These are phyloP conservation scores for Emydura subglobosa DNA, from an alignment of 2,113 vertebrate genomes.

Conservation along the genomic window DNA sequence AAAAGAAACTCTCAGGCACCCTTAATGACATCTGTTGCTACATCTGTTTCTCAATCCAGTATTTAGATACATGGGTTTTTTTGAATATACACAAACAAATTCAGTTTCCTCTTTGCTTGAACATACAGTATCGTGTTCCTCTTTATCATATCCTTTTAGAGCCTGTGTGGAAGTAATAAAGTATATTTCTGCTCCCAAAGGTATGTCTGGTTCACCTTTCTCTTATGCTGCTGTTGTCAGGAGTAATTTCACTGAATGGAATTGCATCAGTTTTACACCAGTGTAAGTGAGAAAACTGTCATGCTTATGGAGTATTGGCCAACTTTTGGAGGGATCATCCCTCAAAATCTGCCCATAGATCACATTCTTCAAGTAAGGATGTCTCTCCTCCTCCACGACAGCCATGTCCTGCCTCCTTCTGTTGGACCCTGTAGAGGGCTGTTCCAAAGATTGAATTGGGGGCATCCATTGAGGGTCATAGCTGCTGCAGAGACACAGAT, in stretches of 20 bases:
- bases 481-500: not conserved
- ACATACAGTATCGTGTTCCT: not conserved
- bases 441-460: not conserved
- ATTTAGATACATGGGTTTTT: not conserved
- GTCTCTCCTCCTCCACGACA: fast-evolving
- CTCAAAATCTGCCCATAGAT: fast-evolving
- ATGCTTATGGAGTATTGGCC: not conserved
- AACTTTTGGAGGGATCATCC: fast-evolving
- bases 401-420: not conserved
- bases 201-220: not conserved
- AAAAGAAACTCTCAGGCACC: not conserved
- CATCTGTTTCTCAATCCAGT: not conserved
- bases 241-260: not conserved
- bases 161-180: not conserved
- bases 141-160: not conserved
- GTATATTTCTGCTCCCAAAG: not conserved
- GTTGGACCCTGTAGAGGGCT: fast-evolving
- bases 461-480: not conserved
- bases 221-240: not conserved
- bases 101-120: not conserved
- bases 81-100: not conserved
- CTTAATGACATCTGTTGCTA: not conserved
- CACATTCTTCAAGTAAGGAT: not conserved
- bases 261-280: not conserved
- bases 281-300: not conserved